Conservation (phyloP, 2,888 invertebrate species). For the Teleogryllus oceanicus region DNA sequence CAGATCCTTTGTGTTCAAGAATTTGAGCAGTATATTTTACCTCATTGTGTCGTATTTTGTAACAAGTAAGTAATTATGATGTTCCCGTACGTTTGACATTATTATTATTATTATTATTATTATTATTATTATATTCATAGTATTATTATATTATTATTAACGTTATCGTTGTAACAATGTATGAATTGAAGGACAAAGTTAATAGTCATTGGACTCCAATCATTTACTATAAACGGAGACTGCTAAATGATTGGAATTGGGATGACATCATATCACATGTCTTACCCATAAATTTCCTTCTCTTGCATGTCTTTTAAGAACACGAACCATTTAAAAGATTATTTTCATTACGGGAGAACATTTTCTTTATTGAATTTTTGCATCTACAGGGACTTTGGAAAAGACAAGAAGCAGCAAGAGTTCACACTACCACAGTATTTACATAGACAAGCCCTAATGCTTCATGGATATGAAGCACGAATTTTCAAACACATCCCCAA, state of each 20-base stretch:
- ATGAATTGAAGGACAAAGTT: not conserved
- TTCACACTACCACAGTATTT: constrained; percentile 69
- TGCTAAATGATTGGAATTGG: too few relatives aligned
- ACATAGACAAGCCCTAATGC: constrained; percentile 64
- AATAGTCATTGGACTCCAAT: not conserved
- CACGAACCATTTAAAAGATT: too few relatives aligned
- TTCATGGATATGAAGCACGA: constrained; percentile 77
- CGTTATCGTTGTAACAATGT: not conserved
- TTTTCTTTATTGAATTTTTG: not conserved
- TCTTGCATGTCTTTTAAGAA: too few relatives aligned
- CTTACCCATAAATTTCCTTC: too few relatives aligned
- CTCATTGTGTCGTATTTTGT: constrained; percentile 70
- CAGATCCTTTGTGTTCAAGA: constrained; percentile 79
- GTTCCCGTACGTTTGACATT: not conserved
- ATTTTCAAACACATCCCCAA: constrained; percentile 73
- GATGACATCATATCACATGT: too few relatives aligned
- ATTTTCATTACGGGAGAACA: too few relatives aligned
- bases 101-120: not conserved
- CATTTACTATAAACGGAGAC: too few relatives aligned
- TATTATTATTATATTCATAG: too few relatives aligned
- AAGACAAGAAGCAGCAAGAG: constrained; percentile 53
- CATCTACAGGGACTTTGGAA: constrained; percentile 46
- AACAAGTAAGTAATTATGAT: constrained; percentile 54
- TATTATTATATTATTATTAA: too few relatives aligned
- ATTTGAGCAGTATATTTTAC: constrained; percentile 75